phyloP scores from a whole-genome alignment of 2,113 vertebrate genomes.

The Ranitomeya imitator region DNA sequence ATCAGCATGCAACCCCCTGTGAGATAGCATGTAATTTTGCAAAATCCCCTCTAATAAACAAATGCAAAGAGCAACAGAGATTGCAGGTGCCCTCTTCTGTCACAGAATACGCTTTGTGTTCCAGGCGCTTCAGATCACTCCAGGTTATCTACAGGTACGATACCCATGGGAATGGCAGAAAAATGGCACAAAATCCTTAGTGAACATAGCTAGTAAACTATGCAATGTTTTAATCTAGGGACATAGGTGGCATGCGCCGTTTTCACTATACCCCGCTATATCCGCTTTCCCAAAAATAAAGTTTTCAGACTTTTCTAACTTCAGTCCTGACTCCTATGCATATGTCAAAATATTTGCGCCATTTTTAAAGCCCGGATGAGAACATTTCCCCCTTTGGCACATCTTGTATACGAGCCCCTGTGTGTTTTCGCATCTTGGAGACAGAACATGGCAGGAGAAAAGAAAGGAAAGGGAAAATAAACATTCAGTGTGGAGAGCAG shows the following conservation, averaged over 20 bases:
- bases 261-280: neutral
- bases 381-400: neutral
- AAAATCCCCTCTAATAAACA: too few relatives aligned
- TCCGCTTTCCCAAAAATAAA: neutral
- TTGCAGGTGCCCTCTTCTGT: too few relatives aligned
- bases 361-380: neutral
- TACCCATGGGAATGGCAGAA: too few relatives aligned
- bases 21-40: too few relatives aligned
- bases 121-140: too few relatives aligned
- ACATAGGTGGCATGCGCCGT: neutral
- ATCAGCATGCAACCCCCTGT: too few relatives aligned
- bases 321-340: neutral
- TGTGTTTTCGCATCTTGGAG: neutral
- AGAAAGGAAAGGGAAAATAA: conserved; percentile 32
- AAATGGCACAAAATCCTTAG: too few relatives aligned
- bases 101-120: too few relatives aligned
- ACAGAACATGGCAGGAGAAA: conserved; percentile 26
- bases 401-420: neutral
- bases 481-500: conserved; percentile 4
- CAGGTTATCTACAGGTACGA: too few relatives aligned
- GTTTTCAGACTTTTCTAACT: neutral
- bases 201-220: neutral
- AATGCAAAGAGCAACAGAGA: too few relatives aligned
- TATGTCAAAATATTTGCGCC: neutral
- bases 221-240: neutral